Base-by-base conservation (phyloP, 2,797 vertebrate species). In the Denticeps clupeoides region DNA sequence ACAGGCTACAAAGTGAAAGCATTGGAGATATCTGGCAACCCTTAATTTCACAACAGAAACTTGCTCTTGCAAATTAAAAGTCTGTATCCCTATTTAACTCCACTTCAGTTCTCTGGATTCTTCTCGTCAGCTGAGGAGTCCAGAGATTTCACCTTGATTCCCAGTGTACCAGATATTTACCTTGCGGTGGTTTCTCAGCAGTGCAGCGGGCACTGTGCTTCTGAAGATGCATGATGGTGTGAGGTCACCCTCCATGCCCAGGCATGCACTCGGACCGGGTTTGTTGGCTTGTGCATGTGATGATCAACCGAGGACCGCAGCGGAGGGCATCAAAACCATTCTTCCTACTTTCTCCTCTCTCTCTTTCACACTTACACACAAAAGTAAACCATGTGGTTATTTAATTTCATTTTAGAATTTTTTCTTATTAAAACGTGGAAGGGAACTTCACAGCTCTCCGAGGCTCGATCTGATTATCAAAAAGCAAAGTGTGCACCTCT, bases 161-260 rank as follows among this genome's bases (percentile, higher is more conserved):
- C n/a, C n/a, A 15, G 6, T 48, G 3, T 26, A 47, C 29, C 52
- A 61, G 47, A 58, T 56, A 48, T 59, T 26, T 49, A 15, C 53
- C 31, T 5, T 57, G 55, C 47, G 45, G n/a, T n/a, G n/a, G 38
- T 61, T 47, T 53, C 51, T 41, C 11, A 18, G 29, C 25, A 43
- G 8, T 19, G 15, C 41, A 65, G 65, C 65, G 71, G 58, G 56
- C 57, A 56, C 68, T 68, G 59, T 73, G 65, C 12, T 57, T 68
- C 56, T 61, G 38, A 41, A 31, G 47, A 65, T 71, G 77, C 73
- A 81, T 77, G 72, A 67, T 53, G 53, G 51, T 59, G 55, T 62
- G 56, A 70, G 58, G 55, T 55, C 58, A 6, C 43, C 55, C 55
- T 38, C 49, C 22, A 49, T 43, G 41, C 41, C 50, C 19, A 59